phyloP scores from a whole-genome alignment of 1,140 invertebrate species.

The Drosophila biarmipes region DNA sequence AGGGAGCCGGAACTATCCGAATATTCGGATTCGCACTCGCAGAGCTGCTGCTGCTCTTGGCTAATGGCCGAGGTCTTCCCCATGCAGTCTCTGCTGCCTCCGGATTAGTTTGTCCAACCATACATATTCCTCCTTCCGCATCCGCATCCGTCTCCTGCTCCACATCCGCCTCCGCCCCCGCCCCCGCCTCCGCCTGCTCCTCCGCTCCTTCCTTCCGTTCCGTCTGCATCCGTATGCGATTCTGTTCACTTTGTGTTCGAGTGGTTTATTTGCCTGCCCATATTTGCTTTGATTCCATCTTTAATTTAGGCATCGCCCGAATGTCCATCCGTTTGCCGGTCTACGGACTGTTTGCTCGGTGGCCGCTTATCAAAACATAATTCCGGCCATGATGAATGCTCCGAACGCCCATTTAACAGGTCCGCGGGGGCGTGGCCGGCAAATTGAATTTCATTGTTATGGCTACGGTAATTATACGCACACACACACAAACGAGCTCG shows the following conservation, averaged over 20 bases:
- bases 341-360: constrained; percentile 31
- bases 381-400: constrained; percentile 57
- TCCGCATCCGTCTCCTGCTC: not conserved
- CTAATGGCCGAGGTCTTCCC: constrained; percentile 42
- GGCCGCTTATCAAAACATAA: constrained; percentile 66
- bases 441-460: constrained; percentile 69
- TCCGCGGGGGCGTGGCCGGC: constrained; percentile 28
- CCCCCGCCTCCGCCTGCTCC: not conserved
- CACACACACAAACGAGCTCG: not conserved
- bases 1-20: constrained; percentile 29
- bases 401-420: constrained; percentile 45
- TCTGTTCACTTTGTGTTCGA: constrained; percentile 6
- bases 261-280: constrained; percentile 43
- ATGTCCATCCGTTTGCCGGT: constrained; percentile 11
- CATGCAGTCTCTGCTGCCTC: constrained; percentile 40
- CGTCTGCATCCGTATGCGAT: constrained; percentile 29
- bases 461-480: constrained; percentile 55
- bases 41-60: constrained; percentile 20
- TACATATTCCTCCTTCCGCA: constrained; percentile 19
- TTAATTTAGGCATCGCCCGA: constrained; percentile 56
- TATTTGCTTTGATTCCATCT: constrained; percentile 75
- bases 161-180: not conserved
- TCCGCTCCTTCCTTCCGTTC: constrained; percentile 29
- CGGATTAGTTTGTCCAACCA: constrained; percentile 59
- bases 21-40: not conserved